Conservation (phyloP, 2,113 vertebrate genomes). For the Loxodonta africana region DNA sequence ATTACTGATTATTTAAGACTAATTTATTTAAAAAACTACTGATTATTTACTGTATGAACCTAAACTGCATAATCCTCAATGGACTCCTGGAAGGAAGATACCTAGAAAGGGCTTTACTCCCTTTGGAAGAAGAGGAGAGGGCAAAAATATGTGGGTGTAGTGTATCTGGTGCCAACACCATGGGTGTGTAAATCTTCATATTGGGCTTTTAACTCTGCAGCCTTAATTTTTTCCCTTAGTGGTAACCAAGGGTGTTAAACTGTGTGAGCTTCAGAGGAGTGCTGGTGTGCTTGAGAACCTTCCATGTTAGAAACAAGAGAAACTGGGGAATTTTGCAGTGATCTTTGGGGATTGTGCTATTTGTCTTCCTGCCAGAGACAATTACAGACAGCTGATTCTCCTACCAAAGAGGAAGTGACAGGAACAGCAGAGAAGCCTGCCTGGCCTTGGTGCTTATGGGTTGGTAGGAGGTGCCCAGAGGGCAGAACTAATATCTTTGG, state of each 20-base stretch:
- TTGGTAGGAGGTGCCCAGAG: not conserved
- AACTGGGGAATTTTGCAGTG: not conserved
- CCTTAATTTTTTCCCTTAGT: not conserved
- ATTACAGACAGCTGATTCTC: not conserved
- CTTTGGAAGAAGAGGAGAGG: slow-evolving; percentile 23
- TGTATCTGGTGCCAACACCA: not conserved
- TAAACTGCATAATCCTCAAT: not conserved
- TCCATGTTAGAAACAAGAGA: not conserved
- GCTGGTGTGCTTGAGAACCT: not conserved
- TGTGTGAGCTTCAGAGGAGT: not conserved
- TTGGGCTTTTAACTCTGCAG: not conserved
- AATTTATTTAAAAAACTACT: not conserved
- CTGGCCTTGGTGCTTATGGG: not conserved
- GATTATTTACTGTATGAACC: not conserved
- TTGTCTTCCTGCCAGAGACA: not conserved
- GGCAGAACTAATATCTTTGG: not conserved
- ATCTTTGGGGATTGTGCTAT: not conserved
- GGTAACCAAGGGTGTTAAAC: not conserved
- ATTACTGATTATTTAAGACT: not conserved
- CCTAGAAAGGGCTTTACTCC: not conserved
- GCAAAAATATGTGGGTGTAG: not conserved
- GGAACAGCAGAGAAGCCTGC: not conserved
- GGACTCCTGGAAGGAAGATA: not conserved
- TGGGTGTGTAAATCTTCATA: not conserved
- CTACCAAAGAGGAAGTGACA: not conserved